Conservation (phyloP, 2,888 invertebrate genomes). For the Agrypnus murinus region DNA sequence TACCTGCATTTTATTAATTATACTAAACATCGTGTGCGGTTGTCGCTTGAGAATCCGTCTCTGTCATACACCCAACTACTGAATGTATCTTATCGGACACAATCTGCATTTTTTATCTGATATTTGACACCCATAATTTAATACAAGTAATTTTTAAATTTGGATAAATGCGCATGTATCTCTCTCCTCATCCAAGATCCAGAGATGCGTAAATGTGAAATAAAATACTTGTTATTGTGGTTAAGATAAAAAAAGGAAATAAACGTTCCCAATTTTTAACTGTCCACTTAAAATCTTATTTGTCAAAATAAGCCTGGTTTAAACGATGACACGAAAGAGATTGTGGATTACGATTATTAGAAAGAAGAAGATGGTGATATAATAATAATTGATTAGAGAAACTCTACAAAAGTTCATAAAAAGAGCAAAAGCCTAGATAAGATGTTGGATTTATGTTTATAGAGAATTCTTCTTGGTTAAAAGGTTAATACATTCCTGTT, state of each 20-base stretch:
- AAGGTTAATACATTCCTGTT: conserved; percentile 46
- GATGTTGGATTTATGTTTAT: conserved; percentile 43
- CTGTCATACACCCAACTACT: conserved; percentile 62
- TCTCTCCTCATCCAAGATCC: too few species aligned
- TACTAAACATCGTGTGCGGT: conserved; percentile 62
- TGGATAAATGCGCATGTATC: neutral
- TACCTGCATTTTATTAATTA: conserved; percentile 66
- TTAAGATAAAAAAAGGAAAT: neutral
- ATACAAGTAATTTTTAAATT: conserved; percentile 58
- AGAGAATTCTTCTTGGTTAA: conserved; percentile 33
- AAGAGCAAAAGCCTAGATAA: conserved; percentile 35
- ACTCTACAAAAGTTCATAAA: neutral
- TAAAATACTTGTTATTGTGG: conserved; percentile 20
- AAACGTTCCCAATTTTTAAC: conserved; percentile 16
- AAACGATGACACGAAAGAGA: neutral
- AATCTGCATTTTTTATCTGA: conserved; percentile 59
- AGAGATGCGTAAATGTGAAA: conserved; percentile 24
- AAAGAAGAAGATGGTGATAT: neutral
- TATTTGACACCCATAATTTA: conserved; percentile 63
- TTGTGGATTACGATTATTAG: too few species aligned
- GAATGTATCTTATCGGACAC: conserved; percentile 60
- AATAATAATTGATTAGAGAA: too few species aligned
- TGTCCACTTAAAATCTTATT: conserved; percentile 35
- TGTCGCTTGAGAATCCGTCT: conserved; percentile 61
- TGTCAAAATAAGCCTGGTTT: neutral